Base-by-base conservation (phyloP, 2,888 invertebrate genomes). In the Meganola albula region DNA sequence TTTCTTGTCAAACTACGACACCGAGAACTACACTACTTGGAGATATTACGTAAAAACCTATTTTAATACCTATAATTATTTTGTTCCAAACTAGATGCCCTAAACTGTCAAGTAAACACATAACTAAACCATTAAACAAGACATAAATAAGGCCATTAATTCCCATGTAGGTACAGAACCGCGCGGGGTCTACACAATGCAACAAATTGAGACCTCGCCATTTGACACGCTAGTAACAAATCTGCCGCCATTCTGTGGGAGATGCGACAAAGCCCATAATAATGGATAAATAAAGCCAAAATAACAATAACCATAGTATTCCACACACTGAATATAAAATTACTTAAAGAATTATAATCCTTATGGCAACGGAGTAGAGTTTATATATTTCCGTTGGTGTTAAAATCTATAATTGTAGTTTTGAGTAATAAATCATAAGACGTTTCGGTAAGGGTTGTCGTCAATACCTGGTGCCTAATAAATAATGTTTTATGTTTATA, bases 161-260 rank as follows among this genome's bases (percentile, higher is more conserved):
- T 30, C 30, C 12, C 34, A 35, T 31, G 37, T n/a, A n/a, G n/a
- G n/a, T 13, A 29, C 44, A 51, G 40, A 44, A 40, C 40, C 47
- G 44, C 48, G 28, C 35, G 53, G 58, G 53, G 43, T 52, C 39
- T 59, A 59, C 64, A 83, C 82, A 83, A 82, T 83, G 54, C 41
- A 41, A 57, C 67, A 82, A 82, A 83, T 82, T 82, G 82, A 80
- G 75, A 76, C 63, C 70, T 80, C 69, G 16, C 56, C 66, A 73
- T 78, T 77, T 64, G 74, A 57, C 58, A 77, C 73, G 75, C 76
- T 68, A 67, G 62, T 66, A 50, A 53, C 39, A 50, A 34, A 48
- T 50, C 53, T 49, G 50, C 48, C 50, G 48, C 44, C 58, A 60
- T 58, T 56, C 65, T 63, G 59, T 67, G 60, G 61, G 63, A 69